Conservation (phyloP, 1,140 invertebrate species). For the Lordiphosa stackelbergi region DNA sequence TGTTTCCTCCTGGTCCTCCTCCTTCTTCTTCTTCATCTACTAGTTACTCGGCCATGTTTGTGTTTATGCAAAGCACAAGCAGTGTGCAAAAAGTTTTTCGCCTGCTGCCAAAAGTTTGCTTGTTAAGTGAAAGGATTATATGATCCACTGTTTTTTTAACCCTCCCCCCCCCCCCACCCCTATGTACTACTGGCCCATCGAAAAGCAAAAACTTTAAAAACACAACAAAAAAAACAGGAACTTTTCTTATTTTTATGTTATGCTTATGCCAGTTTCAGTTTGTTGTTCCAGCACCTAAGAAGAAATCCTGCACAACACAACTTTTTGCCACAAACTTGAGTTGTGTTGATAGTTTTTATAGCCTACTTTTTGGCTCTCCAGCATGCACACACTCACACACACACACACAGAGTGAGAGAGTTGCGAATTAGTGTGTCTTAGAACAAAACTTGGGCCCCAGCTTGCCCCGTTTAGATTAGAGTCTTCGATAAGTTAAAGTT, state of each 20-base stretch:
- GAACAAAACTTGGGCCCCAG: constrained; percentile 29
- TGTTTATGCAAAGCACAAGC: constrained; percentile 69
- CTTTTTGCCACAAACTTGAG: constrained; percentile 55
- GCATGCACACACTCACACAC: background rate
- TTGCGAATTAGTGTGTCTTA: constrained; percentile 66
- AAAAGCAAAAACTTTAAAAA: constrained; percentile 1
- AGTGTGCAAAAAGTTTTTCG: constrained; percentile 64
- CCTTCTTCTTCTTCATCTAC: background rate
- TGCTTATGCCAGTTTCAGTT: constrained; percentile 49
- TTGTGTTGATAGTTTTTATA: constrained; percentile 74
- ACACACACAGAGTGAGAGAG: constrained; percentile 7
- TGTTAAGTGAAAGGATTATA: constrained; percentile 76
- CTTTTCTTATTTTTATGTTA: constrained; percentile 72
- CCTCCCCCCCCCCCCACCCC: no score
- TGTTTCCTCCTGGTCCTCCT: background rate
- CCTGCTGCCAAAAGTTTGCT: constrained; percentile 70
- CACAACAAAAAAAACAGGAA: constrained; percentile 43
- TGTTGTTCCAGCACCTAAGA: constrained; percentile 45
- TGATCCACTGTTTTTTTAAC: constrained; percentile 40
- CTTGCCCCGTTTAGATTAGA: constrained; percentile 67
- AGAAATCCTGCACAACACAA: constrained; percentile 43
- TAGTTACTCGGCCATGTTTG: constrained; percentile 42
- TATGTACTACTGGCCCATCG: background rate
- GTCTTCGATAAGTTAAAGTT: constrained; percentile 68
- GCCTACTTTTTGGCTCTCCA: constrained; percentile 55